Base-by-base conservation (phyloP, 2,888 invertebrate genomes). In the Scaptomyza parva region DNA sequence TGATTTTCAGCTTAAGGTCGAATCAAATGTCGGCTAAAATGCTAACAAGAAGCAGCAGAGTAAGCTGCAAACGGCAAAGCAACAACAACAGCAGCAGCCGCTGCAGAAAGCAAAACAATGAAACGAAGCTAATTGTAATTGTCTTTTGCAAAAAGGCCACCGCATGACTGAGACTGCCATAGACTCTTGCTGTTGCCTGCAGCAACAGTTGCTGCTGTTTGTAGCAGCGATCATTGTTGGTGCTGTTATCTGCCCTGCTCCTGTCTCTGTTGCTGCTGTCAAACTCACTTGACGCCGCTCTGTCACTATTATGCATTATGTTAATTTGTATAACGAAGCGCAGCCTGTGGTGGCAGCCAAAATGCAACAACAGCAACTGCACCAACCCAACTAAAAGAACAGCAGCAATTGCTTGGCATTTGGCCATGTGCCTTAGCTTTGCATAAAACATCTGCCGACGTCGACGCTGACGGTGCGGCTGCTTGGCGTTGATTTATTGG, bases 81-180 rank as follows among this genome's bases (percentile, higher is more conserved):
- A 37, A 17, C 37, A 37, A 17, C 40, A 37, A 37, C 64, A 73
- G 65, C 57, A 69, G 59, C 65, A 58, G 18, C 24, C 1, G 18
- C 59, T 61, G 51, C 61, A 73, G 61, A 66, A 17, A 53, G 50
- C 43, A 57, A 64, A 68, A 79, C 77, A 84, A 84, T 84, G 64
- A 76, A 82, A 86, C 76, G 71, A 80, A 70, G 85, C 87, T 86
- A 85, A 86, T 86, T 85, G 87, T 85, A 85, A 84, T 85, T 86
- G 85, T 84, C 70, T 73, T 79, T 82, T 48, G 86, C 68, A 77
- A 79, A 80, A 81, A 84, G 73, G 80, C 78, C 86, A 83, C 63
- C 58, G 70, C 73, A 78, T 30, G 30, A 47, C 47, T 47, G 47
- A 6, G 47, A 11, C 47, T 30, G 80, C 76, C 83, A 35, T 35